These are phyloP conservation scores for Boulengeromyrus knoepffleri DNA, from an alignment of 2,113 vertebrate species.

Conservation along the genomic window DNA sequence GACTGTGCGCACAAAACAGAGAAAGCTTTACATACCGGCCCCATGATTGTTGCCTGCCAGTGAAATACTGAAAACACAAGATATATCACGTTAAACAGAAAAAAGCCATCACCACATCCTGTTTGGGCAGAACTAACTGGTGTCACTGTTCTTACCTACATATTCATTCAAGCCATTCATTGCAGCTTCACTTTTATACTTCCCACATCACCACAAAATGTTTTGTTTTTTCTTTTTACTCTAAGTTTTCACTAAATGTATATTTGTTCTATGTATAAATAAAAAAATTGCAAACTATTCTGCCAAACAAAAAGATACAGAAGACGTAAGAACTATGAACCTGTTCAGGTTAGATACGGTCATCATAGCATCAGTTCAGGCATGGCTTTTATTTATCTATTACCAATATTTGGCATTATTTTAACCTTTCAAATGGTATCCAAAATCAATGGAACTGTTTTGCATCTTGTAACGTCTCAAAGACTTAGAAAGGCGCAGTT, in stretches of 20 bases:
- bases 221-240: background rate
- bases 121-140: background rate
- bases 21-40: constrained; percentile 57
- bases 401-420: background rate
- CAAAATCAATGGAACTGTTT: background rate
- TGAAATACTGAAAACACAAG: constrained; percentile 62
- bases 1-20: background rate
- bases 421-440: background rate
- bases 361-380: background rate
- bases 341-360: background rate
- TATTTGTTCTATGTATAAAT: background rate
- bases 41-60: constrained; percentile 77
- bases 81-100: background rate
- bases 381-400: background rate
- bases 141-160: background rate
- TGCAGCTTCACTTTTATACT: background rate
- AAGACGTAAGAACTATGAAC: background rate
- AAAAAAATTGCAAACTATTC: background rate
- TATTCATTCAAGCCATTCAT: background rate
- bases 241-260: background rate
- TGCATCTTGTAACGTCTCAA: background rate
- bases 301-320: background rate
- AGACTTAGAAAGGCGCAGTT: background rate
- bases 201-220: background rate
- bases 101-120: background rate